Conservation (phyloP, 2,113 vertebrate species). For the Grus americana region DNA sequence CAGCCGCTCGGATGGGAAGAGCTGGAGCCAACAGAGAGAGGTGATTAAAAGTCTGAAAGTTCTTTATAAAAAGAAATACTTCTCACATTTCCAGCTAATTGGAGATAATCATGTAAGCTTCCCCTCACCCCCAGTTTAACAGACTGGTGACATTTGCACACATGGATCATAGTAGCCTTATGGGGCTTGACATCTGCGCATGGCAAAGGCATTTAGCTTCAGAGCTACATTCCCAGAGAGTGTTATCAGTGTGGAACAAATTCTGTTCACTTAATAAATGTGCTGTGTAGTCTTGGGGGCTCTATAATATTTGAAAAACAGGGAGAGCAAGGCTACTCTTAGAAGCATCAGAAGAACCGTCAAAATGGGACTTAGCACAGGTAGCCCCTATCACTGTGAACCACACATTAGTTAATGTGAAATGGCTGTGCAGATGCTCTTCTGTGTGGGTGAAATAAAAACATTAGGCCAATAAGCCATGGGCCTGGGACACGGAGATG, state of each 20-base stretch:
- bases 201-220: not conserved
- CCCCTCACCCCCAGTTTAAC: not conserved
- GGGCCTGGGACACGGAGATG: not conserved
- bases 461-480: not conserved
- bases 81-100: not conserved
- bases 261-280: not conserved
- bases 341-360: not conserved
- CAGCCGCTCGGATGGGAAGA: not conserved
- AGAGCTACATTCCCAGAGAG: not conserved
- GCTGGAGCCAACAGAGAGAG: not conserved
- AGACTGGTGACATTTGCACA: not conserved
- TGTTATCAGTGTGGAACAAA: not conserved
- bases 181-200: not conserved
- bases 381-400: not conserved
- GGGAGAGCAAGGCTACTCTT: not conserved
- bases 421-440: not conserved
- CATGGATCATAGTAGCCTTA: not conserved
- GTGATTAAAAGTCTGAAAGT: not conserved
- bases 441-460: not conserved
- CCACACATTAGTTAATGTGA: not conserved
- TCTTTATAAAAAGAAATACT: not conserved
- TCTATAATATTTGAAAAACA: not conserved
- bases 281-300: not conserved
- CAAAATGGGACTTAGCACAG: not conserved
- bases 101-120: not conserved